phyloP scores from a whole-genome alignment of 1,140 invertebrate genomes.

The Sitophilus oryzae region DNA sequence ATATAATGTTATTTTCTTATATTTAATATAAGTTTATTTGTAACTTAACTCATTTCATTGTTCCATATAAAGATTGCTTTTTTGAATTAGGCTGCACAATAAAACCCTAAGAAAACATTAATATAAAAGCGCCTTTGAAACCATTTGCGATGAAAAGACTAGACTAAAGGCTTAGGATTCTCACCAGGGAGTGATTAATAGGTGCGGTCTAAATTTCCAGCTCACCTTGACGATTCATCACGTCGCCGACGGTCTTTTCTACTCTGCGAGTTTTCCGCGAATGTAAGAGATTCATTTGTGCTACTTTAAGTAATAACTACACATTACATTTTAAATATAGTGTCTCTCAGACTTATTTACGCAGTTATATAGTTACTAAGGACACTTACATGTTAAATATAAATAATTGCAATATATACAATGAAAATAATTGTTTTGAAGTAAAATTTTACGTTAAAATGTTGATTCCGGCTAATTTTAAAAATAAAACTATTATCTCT shows the following conservation, averaged over 20 bases:
- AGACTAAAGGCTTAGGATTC: constrained; percentile 17
- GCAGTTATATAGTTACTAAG: neutral
- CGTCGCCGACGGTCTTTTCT: constrained; percentile 12
- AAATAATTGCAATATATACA: neutral
- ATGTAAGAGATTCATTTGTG: constrained; percentile 9
- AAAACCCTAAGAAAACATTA: no score
- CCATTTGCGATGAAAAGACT: constrained; percentile 18
- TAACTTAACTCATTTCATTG: no score
- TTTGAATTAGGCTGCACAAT: no score
- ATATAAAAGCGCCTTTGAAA: neutral
- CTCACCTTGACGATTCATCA: constrained; percentile 23
- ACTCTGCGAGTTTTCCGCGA: constrained; percentile 10
- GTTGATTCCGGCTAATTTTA: neutral
- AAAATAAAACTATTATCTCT: neutral
- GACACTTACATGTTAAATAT: neutral
- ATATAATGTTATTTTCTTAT: no score
- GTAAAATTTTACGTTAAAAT: neutral
- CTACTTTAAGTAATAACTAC: no score
- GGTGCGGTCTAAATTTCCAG: constrained; percentile 21
- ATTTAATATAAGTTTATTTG: no score
- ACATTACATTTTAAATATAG: no score
- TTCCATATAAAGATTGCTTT: no score
- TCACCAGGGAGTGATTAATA: constrained; percentile 14
- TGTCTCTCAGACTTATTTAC: neutral
- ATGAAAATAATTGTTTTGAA: neutral